Base-by-base conservation (phyloP, 2,888 invertebrate genomes). In the Parthenolecanium corni region DNA sequence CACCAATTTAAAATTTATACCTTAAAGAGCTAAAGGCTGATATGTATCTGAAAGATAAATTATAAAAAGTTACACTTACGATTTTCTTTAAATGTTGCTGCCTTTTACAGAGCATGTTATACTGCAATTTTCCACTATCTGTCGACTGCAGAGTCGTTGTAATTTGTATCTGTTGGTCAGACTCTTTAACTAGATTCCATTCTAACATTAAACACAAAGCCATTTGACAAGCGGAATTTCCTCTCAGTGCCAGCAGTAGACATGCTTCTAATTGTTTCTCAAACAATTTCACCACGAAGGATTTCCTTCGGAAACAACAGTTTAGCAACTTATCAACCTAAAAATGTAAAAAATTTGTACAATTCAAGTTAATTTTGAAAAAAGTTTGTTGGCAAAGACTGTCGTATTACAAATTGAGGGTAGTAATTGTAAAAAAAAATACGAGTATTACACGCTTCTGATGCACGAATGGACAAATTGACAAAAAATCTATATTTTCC, bases 131-230 rank as follows among this genome's bases (percentile, higher is more conserved):
- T 11, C 88, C 88, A 12, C 80, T 75, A 31, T 79, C 75, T 6
- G 87, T 86, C 65, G 82, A 85, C 71, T 86, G 84, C 61, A 87
- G 76, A 47, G 69, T 68, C 14, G 68, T 68, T 6, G 66, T 64
- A 36, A 68, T 68, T 66, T 70, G 70, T 66, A 78, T 69, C 42
- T 65, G 64, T 65, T 76, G 72, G 68, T 79, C 80, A 64, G 76
- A 76, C 66, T 76, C 78, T 31, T 79, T 76, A 21, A 82, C 72
- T 24, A 86, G 77, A 70, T 86, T 82, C 82, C 85, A 82, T 73
- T 89, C 88, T 66, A 88, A 75, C 81, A 87, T 84, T 53, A 85
- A 77, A 73, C 86, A 85, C 58, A 88, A 75, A 0, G 82, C 81
- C 73, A 85, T 80, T 70, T 83, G 78, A 1, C 81, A 82, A 20